Percentiles rank a stretch among this genome's conserved stretches.
Conservation (phyloP, 64 coral and sea anemone species). For the Actinia equina region DNA sequence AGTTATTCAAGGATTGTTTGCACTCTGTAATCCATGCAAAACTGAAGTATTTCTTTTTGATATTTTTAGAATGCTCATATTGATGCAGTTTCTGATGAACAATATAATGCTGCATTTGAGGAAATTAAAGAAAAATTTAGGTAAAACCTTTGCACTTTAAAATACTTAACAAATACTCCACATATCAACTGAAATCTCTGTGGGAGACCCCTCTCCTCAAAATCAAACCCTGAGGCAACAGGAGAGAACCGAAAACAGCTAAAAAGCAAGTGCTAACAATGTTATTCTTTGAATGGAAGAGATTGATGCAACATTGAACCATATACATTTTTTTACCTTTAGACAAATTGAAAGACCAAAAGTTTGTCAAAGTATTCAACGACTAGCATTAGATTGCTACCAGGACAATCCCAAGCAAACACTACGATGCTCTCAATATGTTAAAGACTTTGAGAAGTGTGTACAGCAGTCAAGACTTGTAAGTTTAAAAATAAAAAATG, state of each 20-base stretch:
- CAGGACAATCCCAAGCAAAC: slow-evolving; percentile 70
- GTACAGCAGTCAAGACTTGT: slow-evolving; percentile 68
- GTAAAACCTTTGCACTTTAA: slow-evolving; percentile 4
- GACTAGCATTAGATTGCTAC: slow-evolving; percentile 70
- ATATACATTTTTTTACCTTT: no score
- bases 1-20: no score
- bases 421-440: slow-evolving; percentile 73
- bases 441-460: slow-evolving; percentile 63
- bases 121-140: slow-evolving; percentile 79
- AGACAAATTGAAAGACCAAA: slow-evolving; percentile 28
- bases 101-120: slow-evolving; percentile 80
- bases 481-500: slow-evolving; percentile 8
- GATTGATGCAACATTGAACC: not conserved
- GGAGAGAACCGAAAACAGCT: no score
- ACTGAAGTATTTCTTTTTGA: not conserved
- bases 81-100: slow-evolving; percentile 47
- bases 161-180: no score
- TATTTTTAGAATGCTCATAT: slow-evolving; percentile 56
- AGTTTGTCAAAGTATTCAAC: slow-evolving; percentile 58
- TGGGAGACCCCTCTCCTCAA: no score
- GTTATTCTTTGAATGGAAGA: no score
- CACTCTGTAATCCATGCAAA: not conserved
- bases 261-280: no score
- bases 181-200: no score
- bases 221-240: no score